Evolutionary conservation across 2,888 invertebrate species (phyloP).

Genomic region (Thera britannica): DNA sequence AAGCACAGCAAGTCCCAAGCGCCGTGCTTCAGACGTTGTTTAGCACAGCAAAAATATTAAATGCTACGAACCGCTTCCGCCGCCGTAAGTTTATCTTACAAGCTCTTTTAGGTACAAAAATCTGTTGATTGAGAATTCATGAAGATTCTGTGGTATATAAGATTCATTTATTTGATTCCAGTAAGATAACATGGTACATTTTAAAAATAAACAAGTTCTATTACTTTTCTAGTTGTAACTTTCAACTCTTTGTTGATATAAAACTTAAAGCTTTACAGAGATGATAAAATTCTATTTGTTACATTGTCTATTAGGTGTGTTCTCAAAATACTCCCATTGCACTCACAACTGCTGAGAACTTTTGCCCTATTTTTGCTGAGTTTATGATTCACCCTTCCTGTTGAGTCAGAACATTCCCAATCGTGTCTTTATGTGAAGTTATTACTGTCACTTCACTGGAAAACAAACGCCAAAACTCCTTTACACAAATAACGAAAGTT

Average conservation of each 20-base stretch:
- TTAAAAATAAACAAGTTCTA: not conserved
- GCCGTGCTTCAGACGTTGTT: too few species aligned
- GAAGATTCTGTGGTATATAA: too few species aligned
- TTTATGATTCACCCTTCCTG: slow-evolving; percentile 37
- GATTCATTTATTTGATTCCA: too few species aligned
- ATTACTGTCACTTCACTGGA: slow-evolving; percentile 23
- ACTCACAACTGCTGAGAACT: slow-evolving; percentile 18
- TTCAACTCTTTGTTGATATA: not conserved
- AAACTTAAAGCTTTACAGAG: not conserved
- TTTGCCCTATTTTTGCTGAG: slow-evolving; percentile 37
- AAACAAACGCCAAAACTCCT: slow-evolving; percentile 25
- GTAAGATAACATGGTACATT: too few species aligned
- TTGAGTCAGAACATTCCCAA: slow-evolving; percentile 37
- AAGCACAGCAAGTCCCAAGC: too few species aligned
- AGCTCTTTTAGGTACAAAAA: too few species aligned
- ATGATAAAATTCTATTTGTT: slow-evolving; percentile 20
- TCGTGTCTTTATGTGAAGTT: slow-evolving; percentile 34
- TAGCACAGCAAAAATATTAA: too few species aligned
- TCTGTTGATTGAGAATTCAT: too few species aligned
- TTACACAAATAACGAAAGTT: slow-evolving; percentile 26
- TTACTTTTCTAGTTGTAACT: not conserved
- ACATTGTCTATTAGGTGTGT: slow-evolving; percentile 19
- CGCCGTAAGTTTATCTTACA: too few species aligned
- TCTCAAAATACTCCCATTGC: slow-evolving; percentile 24
- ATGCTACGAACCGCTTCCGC: too few species aligned